Evolutionary conservation across 2,888 invertebrate genomes (phyloP).

Genomic region (Tupiocoris notatus): DNA sequence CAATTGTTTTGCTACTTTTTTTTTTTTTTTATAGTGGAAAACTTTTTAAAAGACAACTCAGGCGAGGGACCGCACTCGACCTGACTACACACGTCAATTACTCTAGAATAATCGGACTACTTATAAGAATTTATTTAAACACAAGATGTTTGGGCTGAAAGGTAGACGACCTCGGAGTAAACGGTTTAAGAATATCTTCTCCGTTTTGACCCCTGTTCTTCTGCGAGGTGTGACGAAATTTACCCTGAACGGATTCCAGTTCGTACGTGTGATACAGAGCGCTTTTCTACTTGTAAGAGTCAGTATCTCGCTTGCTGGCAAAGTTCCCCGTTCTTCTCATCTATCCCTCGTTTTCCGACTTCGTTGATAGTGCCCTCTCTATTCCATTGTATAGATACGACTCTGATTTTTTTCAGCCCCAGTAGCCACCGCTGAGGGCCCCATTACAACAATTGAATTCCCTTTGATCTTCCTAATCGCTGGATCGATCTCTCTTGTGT

Average conservation of each 20-base stretch:
- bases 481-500: conserved; percentile 14
- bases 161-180: too few relatives aligned
- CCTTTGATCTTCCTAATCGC: conserved; percentile 39
- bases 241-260: not conserved
- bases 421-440: conserved; percentile 24
- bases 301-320: not conserved
- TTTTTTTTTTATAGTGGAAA: too few relatives aligned
- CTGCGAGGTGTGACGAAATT: too few relatives aligned
- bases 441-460: conserved; percentile 31
- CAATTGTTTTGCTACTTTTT: too few relatives aligned
- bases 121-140: too few relatives aligned
- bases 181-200: too few relatives aligned
- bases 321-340: not conserved
- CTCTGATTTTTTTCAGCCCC: conserved; percentile 30
- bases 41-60: too few relatives aligned
- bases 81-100: too few relatives aligned
- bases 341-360: not conserved
- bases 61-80: too few relatives aligned
- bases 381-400: not conserved
- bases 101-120: too few relatives aligned
- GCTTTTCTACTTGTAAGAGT: not conserved
- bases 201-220: too few relatives aligned
- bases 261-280: not conserved
- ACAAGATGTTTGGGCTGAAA: too few relatives aligned
- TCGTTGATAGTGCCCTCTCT: not conserved